These are phyloP conservation scores for Maccullochella peelii DNA, from an alignment of 2,113 vertebrate genomes.

Conservation along the genomic window DNA sequence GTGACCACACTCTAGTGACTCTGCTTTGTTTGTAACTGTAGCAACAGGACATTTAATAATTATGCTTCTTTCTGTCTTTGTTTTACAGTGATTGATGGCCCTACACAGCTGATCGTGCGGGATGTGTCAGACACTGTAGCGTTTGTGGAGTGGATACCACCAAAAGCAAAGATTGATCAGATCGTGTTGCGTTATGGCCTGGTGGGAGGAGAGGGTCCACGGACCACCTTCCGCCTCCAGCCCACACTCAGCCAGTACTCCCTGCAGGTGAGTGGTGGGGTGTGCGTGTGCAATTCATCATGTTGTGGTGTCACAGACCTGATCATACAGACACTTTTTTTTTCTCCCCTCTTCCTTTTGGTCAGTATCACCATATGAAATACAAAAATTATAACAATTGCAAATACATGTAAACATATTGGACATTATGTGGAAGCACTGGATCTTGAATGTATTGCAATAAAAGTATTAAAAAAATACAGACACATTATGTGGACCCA, in stretches of 20 bases:
- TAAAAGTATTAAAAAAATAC: too few species aligned
- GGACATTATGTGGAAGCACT: too few species aligned
- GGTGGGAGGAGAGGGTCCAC: slow-evolving; percentile 87
- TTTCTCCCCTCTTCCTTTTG: too few species aligned
- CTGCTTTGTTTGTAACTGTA: slow-evolving; percentile 6
- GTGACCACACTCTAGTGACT: not conserved
- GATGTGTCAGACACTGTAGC: slow-evolving; percentile 96
- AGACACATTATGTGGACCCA: slow-evolving; percentile 12
- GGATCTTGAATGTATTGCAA: too few species aligned
- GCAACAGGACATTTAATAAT: slow-evolving; percentile 11
- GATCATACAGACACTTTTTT: slow-evolving; percentile 27
- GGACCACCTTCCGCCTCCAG: slow-evolving; percentile 94
- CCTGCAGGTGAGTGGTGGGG: slow-evolving; percentile 86
- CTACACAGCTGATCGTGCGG: slow-evolving; percentile 91
- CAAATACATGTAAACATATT: too few species aligned
- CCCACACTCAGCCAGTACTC: slow-evolving; percentile 97
- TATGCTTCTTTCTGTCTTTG: slow-evolving; percentile 1
- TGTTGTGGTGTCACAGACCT: slow-evolving; percentile 4
- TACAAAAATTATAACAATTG: too few species aligned
- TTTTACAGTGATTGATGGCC: slow-evolving; percentile 92
- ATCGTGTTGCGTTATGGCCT: slow-evolving; percentile 93
- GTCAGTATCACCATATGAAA: too few species aligned
- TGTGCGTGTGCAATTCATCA: slow-evolving; percentile 15
- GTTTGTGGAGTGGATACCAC: slow-evolving; percentile 95
- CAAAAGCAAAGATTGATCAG: slow-evolving; percentile 93